Evolutionary conservation across 1,140 invertebrate genomes (phyloP), one percentile per base, ranked within the genome.

Genomic region (Daktulosphaira vitifoliae): DNA sequence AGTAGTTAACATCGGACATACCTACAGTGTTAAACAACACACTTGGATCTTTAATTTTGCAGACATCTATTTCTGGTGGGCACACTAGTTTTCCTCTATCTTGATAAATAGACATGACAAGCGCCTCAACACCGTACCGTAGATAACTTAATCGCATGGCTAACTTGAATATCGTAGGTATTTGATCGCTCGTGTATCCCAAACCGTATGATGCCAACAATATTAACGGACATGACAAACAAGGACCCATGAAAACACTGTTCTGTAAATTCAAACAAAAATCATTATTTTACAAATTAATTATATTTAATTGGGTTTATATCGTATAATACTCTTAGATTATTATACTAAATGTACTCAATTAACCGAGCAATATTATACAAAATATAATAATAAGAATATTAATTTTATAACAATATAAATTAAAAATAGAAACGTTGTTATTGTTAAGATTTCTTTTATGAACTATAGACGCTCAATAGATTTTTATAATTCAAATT

Each of bases 121-220:
- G 77, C 2, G 85, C 88, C 73, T 95, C 89, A 37, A 94, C 79
- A 5, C 81, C 81, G 70, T 86, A 87, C 39, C 90, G 81, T 51
- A 94, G 79, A 72, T 88, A 95, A 68, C 90, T 92, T n/a, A 85
- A 78, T 69, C 89, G 85, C 77, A 92, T 88, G 0, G 88, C 76
- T 69, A 90, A 76, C 64, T 81, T 76, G 72, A 85, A 81, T 66
- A 88, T 78, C 0, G 84, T 75, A 0, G 89, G 87, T 62, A 86
- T 75, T 2, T 80, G 78, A 5, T 75, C 76, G 48, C 80, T 81
- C 1, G 81, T 81, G 51, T 76, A 79, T 0, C 88, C 88, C 50
- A 89, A 81, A 51, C 87, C 87, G 73, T 89, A 86, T 0, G 87
- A 82, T 1, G 87, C 82, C 1, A 89, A 72, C 59, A 90, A 71